These are phyloP conservation scores for Distichodus sexfasciatus DNA, from an alignment of 2,797 vertebrate species.

Conservation along the genomic window DNA sequence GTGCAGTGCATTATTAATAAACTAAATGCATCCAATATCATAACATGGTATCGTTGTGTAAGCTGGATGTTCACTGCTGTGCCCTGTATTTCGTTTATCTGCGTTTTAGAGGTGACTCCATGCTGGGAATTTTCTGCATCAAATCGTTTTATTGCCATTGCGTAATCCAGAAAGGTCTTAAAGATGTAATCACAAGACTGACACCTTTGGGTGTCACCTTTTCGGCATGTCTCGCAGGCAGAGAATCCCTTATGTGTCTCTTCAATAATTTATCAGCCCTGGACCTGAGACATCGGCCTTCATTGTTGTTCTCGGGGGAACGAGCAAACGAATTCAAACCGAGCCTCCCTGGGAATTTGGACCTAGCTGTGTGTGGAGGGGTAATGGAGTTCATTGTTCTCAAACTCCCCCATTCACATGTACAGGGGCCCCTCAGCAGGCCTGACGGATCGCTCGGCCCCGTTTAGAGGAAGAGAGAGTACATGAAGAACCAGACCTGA, in stretches of 20 bases:
- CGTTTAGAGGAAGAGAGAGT: conserved; percentile 44
- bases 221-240: conserved; percentile 2
- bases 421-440: conserved; percentile 51
- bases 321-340: conserved; percentile 45
- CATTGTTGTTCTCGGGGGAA: conserved; percentile 39
- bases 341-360: conserved; percentile 52
- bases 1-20: too few relatives aligned
- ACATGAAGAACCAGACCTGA: conserved; percentile 33
- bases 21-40: too few relatives aligned
- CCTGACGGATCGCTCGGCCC: conserved; percentile 52
- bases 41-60: too few relatives aligned
- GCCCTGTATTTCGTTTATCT: too few relatives aligned
- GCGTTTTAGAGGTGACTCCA: too few relatives aligned
- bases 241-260: not conserved
- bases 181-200: not conserved
- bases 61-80: too few relatives aligned
- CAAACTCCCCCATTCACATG: conserved; percentile 47
- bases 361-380: conserved; percentile 36
- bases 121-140: too few relatives aligned
- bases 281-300: conserved; percentile 25
- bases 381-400: conserved; percentile 58
- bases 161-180: not conserved
- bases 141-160: too few relatives aligned
- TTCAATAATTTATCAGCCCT: conserved; percentile 36
- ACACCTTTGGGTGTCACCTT: not conserved